Evolutionary conservation across 2,888 invertebrate genomes (phyloP), one percentile per base, ranked within the genome.

Genomic region (Entomobrya multifasciata): DNA sequence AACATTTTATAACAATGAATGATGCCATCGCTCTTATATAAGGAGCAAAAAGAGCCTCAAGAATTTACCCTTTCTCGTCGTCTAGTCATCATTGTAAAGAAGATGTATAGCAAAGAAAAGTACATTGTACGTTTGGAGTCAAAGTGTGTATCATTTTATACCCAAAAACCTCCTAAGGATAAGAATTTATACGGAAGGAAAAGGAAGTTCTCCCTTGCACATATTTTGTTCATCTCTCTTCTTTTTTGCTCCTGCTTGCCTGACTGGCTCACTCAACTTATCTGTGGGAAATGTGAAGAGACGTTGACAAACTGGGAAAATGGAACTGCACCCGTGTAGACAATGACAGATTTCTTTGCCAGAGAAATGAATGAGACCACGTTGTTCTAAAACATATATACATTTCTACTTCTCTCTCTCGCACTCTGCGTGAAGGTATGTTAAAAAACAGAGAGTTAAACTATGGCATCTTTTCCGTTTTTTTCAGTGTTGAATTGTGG

Each of bases 341-440:
- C 87, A 87, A 87, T 87, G 87, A 87, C 87, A 87, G 87, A 87
- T 87, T 87, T 87, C 83, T 83, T n/a, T 81, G 79, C 79, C 74
- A 87, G 87, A 84, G 76, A 77, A 84, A 84, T 77, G 84, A 84
- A 77, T 84, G 84, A 76, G 67, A 84, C 15, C 30, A 25, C 20
- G 47, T 65, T 27, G 44, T 36, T 17, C 27, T 20, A 25, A 25
- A 57, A 36, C 25, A 20, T 5, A 55, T 70, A 60, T 41, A 20
- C 20, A 44, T 60, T 8, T 13, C 22, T 41, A n/a, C n/a, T n/a
- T n/a, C n/a, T n/a, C n/a, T n/a, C n/a, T n/a, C n/a, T n/a, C n/a
- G n/a, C n/a, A n/a, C n/a, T n/a, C n/a, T 41, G 17, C 49, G 72
- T 41, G 67, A 20, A 44, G 67, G 20, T 20, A 67, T 44, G 67